A percentile compares a stretch with the other conserved stretches of the same genome.
Conservation (phyloP, 2,113 vertebrate species). For the Thunnus maccoyii region DNA sequence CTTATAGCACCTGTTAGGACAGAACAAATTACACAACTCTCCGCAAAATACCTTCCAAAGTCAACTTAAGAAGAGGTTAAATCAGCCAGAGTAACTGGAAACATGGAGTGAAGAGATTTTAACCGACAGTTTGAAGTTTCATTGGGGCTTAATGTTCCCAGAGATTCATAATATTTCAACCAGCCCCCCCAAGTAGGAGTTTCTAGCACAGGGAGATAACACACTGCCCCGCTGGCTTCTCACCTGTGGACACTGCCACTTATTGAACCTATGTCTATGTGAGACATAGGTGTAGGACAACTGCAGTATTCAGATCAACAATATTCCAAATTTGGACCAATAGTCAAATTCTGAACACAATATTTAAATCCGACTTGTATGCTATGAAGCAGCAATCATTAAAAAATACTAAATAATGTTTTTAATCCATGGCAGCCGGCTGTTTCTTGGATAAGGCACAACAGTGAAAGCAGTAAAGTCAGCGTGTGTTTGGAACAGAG, state of each 20-base stretch:
- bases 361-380: not conserved
- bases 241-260: not conserved
- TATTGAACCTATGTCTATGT: not conserved
- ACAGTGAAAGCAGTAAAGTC: slow-evolving; percentile 1
- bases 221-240: not conserved
- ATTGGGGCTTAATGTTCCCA: not conserved
- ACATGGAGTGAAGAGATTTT: not conserved
- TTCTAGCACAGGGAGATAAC: not conserved
- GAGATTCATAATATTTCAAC: not conserved
- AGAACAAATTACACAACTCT: slow-evolving; percentile 15
- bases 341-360: not conserved
- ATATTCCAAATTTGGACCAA: not conserved
- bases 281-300: too few relatives aligned
- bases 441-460: not conserved
- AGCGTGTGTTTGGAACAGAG: slow-evolving; percentile 20
- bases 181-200: not conserved
- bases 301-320: not conserved
- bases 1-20: slow-evolving; percentile 9
- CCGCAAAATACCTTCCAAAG: slow-evolving; percentile 1
- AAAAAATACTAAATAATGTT: not conserved
- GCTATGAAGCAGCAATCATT: not conserved
- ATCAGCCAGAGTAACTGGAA: slow-evolving; percentile 7
- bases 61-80: slow-evolving; percentile 2
- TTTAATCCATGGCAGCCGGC: not conserved
- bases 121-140: slow-evolving; percentile 1